These are phyloP conservation scores for Pyxicephalus adspersus DNA, from an alignment of 2,113 vertebrate species.

Conservation along the genomic window DNA sequence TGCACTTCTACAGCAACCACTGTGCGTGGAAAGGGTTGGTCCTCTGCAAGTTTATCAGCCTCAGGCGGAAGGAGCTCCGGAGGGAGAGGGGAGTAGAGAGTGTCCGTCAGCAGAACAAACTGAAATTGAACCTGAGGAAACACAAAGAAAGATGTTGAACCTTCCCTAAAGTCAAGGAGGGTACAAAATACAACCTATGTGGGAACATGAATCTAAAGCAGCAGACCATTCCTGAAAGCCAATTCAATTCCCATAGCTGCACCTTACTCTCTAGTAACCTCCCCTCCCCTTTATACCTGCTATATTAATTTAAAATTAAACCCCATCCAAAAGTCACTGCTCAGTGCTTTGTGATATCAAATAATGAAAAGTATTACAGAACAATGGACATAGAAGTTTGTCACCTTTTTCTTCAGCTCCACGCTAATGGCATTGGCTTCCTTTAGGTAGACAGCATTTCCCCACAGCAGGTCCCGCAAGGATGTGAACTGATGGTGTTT, in stretches of 20 bases:
- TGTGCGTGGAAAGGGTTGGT: slow-evolving; percentile 87
- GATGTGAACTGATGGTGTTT: slow-evolving; percentile 97
- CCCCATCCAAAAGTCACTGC: neutral
- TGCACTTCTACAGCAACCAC: slow-evolving; percentile 97
- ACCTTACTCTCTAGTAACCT: too few relatives aligned
- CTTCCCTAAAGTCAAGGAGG: neutral
- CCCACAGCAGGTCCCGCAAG: slow-evolving; percentile 93
- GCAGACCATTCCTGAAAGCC: neutral
- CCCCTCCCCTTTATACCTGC: too few relatives aligned
- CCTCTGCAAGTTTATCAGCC: slow-evolving; percentile 75
- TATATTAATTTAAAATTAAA: neutral
- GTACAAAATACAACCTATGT: neutral
- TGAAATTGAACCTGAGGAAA: slow-evolving; percentile 90
- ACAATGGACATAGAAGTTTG: neutral
- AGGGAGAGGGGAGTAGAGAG: slow-evolving; percentile 90
- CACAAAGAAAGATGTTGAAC: neutral
- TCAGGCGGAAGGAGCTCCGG: slow-evolving; percentile 87
- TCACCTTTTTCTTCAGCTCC: slow-evolving; percentile 96
- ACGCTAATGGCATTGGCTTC: slow-evolving; percentile 98
- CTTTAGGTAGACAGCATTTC: slow-evolving; percentile 94
- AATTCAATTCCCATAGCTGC: too few relatives aligned
- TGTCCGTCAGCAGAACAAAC: slow-evolving; percentile 95
- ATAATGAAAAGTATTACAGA: neutral
- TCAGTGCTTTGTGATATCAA: too few relatives aligned
- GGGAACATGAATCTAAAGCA: neutral